Percentiles rank a stretch among this genome's conserved stretches.
These are phyloP conservation scores for Tragopan temminckii DNA, from an alignment of 2,797 vertebrate genomes.

Conservation along the genomic window DNA sequence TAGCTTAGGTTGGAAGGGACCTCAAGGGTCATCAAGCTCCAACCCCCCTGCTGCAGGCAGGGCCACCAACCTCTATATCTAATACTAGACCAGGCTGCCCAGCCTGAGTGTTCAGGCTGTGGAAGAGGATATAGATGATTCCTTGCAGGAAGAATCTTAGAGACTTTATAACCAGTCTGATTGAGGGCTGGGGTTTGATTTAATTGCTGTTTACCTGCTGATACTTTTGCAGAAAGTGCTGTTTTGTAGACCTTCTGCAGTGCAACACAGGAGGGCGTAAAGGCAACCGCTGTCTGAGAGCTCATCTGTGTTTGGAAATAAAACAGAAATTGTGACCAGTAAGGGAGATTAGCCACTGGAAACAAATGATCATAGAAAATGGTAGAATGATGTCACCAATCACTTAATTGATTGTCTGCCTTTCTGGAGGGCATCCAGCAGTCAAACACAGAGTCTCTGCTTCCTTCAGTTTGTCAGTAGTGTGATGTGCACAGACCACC, in stretches of 20 bases:
- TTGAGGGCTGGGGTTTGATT: background rate
- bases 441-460: background rate
- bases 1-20: too few relatives aligned
- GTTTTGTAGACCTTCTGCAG: background rate
- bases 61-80: too few relatives aligned
- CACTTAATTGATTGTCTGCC: background rate
- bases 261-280: background rate
- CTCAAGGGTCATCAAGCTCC: too few relatives aligned
- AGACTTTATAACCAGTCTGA: background rate
- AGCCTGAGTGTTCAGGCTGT: background rate
- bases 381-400: background rate
- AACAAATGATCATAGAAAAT: background rate
- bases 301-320: background rate
- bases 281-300: background rate
- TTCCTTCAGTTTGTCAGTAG: background rate
- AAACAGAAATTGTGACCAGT: background rate
- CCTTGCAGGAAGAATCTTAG: background rate
- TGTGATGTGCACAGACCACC: background rate
- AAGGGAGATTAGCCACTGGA: background rate
- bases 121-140: background rate
- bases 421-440: background rate
- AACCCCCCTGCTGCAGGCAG: too few relatives aligned
- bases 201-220: background rate
- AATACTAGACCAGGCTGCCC: too few relatives aligned
- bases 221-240: background rate